Evolutionary conservation across 2,888 invertebrate genomes (phyloP), one percentile per base, ranked within the genome.

Genomic region (Sarcophaga caerulescens): DNA sequence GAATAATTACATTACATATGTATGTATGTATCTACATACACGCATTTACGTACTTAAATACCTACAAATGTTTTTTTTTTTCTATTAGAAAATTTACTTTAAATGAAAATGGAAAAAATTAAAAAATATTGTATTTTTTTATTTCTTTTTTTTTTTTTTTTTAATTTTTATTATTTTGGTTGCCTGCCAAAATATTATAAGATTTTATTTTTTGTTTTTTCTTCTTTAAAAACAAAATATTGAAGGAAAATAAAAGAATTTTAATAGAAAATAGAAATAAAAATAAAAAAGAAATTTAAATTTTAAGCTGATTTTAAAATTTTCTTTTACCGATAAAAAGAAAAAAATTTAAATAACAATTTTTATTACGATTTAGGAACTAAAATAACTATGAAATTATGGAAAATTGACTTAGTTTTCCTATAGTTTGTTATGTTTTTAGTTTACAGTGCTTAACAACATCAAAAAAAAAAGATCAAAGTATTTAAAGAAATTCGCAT

Each of bases 81-180:
- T 52, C 10, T 14, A 14, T 10, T 4, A 52, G 12, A 52, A 52
- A 52, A 52, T 14, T 52, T 52, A 52, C 12, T 52, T 52, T 35
- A 35, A 52, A 52, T 52, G 12, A 52, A 47, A 52, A 52, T 52
- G 17, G 14, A 52, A 14, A 52, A 12, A 52, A 52, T 35, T 10
- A 47, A 47, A 14, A 47, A 47, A 47, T 47, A 47, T 14, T 47
- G 4, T 14, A 47, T 14, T 35, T 35, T 25, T 25, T 12, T 11
- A 45, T 12, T 47, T 12, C 5, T n/a, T n/a, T n/a, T n/a, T n/a
- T n/a, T n/a, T n/a, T n/a, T n/a, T n/a, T 47, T 47, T 47, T 69
- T 52, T 52, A 21, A 17, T 52, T 69, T 66, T 66, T 35, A 66
- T 44, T 68, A 52, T 47, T 69, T 69, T 69, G 69, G 69, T 69